phyloP scores from a whole-genome alignment of 2,797 vertebrate genomes.

The Labroides dimidiatus region DNA sequence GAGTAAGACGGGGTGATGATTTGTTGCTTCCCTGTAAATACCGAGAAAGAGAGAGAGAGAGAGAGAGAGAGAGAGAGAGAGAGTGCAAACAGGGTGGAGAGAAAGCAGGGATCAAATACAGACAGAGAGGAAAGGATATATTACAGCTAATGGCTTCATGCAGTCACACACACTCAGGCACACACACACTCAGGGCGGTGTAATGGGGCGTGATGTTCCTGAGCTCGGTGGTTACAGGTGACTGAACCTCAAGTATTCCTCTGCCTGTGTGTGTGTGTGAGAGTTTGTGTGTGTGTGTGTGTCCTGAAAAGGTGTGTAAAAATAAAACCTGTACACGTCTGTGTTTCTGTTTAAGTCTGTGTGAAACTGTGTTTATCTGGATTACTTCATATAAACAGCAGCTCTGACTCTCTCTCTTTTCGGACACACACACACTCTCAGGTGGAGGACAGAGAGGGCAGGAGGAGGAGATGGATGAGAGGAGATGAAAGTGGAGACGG shows the following conservation, averaged over 20 bases:
- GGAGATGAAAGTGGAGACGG: slow-evolving; percentile 48
- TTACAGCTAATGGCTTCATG: slow-evolving; percentile 80
- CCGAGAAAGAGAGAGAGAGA: slow-evolving; percentile 30
- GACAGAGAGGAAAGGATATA: slow-evolving; percentile 78
- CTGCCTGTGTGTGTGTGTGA: slow-evolving; percentile 34
- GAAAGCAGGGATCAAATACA: slow-evolving; percentile 69
- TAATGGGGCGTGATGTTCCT: slow-evolving; percentile 79
- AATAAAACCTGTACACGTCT: no score
- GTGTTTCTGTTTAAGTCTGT: no score
- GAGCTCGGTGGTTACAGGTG: slow-evolving; percentile 77
- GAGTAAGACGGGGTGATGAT: slow-evolving; percentile 62
- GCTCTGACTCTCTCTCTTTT: slow-evolving; percentile 35
- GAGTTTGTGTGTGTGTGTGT: neutral
- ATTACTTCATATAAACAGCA: no score
- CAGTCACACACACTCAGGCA: slow-evolving; percentile 51
- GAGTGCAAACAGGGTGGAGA: slow-evolving; percentile 43
- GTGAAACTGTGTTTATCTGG: no score
- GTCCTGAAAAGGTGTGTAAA: neutral
- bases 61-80: slow-evolving; percentile 30
- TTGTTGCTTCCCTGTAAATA: slow-evolving; percentile 68
- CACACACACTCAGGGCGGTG: slow-evolving; percentile 46
- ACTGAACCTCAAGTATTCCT: slow-evolving; percentile 69
- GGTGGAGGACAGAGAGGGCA: slow-evolving; percentile 37
- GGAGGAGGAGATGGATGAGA: slow-evolving; percentile 43
- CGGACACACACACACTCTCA: no score